Evolutionary conservation across 2,797 vertebrate genomes (phyloP), one percentile per base, ranked within the genome.

Genomic region (Phoeniculus purpureus): DNA sequence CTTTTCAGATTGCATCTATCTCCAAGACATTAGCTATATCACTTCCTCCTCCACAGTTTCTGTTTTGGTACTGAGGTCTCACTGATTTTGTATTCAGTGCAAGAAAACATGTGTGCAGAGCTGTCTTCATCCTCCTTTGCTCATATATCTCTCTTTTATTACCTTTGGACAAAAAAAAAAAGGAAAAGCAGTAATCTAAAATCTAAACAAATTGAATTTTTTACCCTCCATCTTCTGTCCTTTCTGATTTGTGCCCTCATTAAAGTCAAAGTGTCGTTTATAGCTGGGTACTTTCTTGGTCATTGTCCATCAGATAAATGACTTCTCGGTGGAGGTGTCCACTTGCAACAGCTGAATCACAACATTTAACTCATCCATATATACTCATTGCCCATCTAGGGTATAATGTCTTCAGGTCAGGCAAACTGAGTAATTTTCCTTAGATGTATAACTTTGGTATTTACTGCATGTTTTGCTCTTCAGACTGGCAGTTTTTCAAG

Each of bases 341-440:
- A 10, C 17, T 12, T 51, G 29, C 23, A 32, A 19, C 29, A 54
- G 21, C 8, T 59, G 6, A 48, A 25, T 18, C 1, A 0, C 1
- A 0, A 8, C 18, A 65, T 80, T 31, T 43, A 12, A 7, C 34
- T 66, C 47, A 10, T 2, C 6, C 45, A 32, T 19, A 11, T 26
- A 51, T 37, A 54, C 15, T 12, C 37, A n/a, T 23, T 8, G 11
- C 19, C 9, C 11, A 4, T 18, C 60, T 29, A 12, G 1, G 3
- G 12, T 75, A 25, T n/a, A 22, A 9, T 12, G 3, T 47, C 40
- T 66, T 25, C 59, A 21, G 29, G 64, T 32, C n/a, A 80, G 8
- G 6, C 29, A 50, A 87, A 67, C 4, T 1, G 1, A 54, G 15
- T 8, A 31, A 7, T 5, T 62, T 48, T 67, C 20, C 32, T 65